phyloP scores from a whole-genome alignment of 2,113 vertebrate genomes.

The Seriola dumerili region DNA sequence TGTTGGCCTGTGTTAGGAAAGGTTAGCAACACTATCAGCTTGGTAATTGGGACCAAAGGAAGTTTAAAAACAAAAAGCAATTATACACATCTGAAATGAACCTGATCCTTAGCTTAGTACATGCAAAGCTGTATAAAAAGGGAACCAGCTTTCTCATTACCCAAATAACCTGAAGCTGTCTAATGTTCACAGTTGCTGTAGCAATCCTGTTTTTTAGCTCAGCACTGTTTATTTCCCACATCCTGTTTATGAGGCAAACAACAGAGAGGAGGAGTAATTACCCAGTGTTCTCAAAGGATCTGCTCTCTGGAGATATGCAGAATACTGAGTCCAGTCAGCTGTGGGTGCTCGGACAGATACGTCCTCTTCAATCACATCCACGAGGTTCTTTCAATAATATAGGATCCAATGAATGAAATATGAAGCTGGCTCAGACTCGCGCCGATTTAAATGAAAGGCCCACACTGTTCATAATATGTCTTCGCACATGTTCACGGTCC shows the following conservation, averaged over 20 bases:
- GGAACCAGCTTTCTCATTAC: slow-evolving; percentile 44
- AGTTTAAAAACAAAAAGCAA: slow-evolving; percentile 32
- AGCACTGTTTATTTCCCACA: slow-evolving; percentile 57
- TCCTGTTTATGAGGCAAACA: slow-evolving; percentile 63
- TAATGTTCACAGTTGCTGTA: slow-evolving; percentile 48
- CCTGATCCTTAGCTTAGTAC: slow-evolving; percentile 16
- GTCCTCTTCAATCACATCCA: slow-evolving; percentile 24
- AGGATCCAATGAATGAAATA: slow-evolving; percentile 44
- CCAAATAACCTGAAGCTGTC: slow-evolving; percentile 48
- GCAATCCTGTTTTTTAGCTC: slow-evolving; percentile 17
- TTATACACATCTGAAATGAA: slow-evolving; percentile 41
- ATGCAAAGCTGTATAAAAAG: background rate
- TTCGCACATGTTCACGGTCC: slow-evolving; percentile 1
- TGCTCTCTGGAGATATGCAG: slow-evolving; percentile 41
- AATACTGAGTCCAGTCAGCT: slow-evolving; percentile 40
- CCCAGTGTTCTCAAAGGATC: slow-evolving; percentile 47
- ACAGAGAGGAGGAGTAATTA: slow-evolving; percentile 54
- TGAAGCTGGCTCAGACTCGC: slow-evolving; percentile 12
- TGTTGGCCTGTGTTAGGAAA: slow-evolving; percentile 29
- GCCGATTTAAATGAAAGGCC: slow-evolving; percentile 30
- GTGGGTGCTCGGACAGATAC: slow-evolving; percentile 16
- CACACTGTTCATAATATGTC: background rate
- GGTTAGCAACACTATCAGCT: slow-evolving; percentile 42
- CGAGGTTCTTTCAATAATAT: slow-evolving; percentile 22
- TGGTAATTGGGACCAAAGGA: slow-evolving; percentile 53